These are phyloP conservation scores for Oreochromis mossambicus DNA, from an alignment of 2,797 vertebrate species.

Conservation along the genomic window DNA sequence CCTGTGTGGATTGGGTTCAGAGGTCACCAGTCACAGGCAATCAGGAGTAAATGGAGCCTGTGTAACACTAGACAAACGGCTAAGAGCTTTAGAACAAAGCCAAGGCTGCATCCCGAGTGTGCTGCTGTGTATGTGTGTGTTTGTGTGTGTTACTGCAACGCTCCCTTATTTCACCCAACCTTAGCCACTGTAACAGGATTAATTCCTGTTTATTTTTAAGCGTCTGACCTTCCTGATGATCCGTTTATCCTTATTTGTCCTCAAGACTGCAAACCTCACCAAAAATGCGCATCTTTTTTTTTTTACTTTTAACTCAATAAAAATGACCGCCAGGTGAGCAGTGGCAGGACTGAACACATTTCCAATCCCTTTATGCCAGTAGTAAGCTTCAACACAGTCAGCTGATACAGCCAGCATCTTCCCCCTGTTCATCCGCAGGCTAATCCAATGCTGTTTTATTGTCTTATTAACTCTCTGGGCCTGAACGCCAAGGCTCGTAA, in stretches of 20 bases:
- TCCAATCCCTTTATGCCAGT: constrained; percentile 38
- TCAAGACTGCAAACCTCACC: constrained; percentile 12
- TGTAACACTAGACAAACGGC: constrained; percentile 72
- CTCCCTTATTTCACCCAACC: constrained; percentile 39
- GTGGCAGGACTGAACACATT: constrained; percentile 31
- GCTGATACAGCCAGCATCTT: constrained; percentile 20
- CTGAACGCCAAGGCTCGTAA: constrained; percentile 11
- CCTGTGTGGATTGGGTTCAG: constrained; percentile 75
- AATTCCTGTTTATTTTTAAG: constrained; percentile 64
- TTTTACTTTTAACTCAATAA: constrained; percentile 4
- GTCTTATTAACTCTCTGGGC: constrained; percentile 35
- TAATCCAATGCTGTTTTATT: constrained; percentile 46
- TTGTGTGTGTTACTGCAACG: neutral
- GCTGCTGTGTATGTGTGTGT: constrained; percentile 1
- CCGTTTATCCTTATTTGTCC: constrained; percentile 39
- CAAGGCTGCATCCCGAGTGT: constrained; percentile 47
- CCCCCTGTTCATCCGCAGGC: constrained; percentile 30
- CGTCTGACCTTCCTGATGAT: constrained; percentile 47
- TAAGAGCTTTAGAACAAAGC: constrained; percentile 72
- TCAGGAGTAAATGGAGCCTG: constrained; percentile 79
- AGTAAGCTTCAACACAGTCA: constrained; percentile 44
- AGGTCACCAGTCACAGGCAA: constrained; percentile 74
- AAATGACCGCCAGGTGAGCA: constrained; percentile 21
- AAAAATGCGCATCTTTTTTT: neutral
- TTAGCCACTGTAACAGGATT: constrained; percentile 60